Percentiles rank a stretch among this genome's conserved stretches.
These are phyloP conservation scores for Platygyra sinensis DNA, from an alignment of 64 coral and sea anemone genomes.

Conservation along the genomic window DNA sequence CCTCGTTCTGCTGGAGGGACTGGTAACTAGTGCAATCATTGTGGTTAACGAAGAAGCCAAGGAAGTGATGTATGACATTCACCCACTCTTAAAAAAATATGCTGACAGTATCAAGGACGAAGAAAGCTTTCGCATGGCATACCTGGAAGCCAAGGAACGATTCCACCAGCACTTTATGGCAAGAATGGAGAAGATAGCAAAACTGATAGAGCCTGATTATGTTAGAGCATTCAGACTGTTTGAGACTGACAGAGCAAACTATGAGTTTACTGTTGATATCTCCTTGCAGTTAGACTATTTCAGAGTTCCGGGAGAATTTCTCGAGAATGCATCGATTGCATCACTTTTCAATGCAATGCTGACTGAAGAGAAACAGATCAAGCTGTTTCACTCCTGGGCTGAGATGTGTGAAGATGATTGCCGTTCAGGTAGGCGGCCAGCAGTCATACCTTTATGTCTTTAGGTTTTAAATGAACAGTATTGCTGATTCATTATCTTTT, in stretches of 20 bases:
- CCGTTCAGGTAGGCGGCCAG: background rate
- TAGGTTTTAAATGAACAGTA: no score
- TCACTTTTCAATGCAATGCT: conserved; percentile 21
- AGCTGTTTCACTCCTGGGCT: no score
- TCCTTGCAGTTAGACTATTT: conserved; percentile 23
- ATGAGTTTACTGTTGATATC: no score
- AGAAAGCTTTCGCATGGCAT: background rate
- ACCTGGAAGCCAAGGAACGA: conserved; percentile 9
- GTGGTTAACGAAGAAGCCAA: conserved; percentile 3
- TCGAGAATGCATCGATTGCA: conserved; percentile 27
- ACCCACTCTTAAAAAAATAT: conserved; percentile 25
- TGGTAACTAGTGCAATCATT: conserved; percentile 1
- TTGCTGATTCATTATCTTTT: no score
- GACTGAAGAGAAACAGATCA: conserved; percentile 3
- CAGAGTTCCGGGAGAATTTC: conserved; percentile 27
- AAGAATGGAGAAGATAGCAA: conserved; percentile 17
- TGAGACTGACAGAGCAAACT: no score
- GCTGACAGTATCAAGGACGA: conserved; percentile 17
- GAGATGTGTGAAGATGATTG: conserved; percentile 1
- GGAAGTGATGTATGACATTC: conserved; percentile 15
- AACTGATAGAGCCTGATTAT: conserved; percentile 17
- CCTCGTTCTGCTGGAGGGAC: conserved; percentile 4
- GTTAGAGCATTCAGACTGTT: no score
- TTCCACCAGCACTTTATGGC: conserved; percentile 32
- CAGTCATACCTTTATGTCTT: no score